Evolutionary conservation across 2,888 invertebrate species (phyloP), one percentile per base, ranked within the genome.

Genomic region (Coleophora flavipennella): DNA sequence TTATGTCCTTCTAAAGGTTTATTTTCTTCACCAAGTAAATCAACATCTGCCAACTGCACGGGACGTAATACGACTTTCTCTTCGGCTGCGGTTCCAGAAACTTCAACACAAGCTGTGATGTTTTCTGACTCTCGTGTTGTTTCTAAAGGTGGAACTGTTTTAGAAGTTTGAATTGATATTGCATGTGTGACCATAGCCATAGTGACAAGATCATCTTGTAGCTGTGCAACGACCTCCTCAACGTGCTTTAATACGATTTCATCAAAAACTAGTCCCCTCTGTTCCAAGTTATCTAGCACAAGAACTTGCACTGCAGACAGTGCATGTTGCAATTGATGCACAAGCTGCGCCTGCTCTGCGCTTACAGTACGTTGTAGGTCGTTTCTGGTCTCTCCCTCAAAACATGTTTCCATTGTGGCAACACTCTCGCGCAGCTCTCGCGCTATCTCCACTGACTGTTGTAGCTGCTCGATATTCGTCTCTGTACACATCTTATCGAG

Each of bases 351-450:
- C 39, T 60, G 49, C 14, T 52, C 42, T 40, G 44, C 44, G 34
- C 45, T 44, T 13, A 49, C 38, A 31, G 46, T 42, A 33, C 43
- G 36, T 39, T 51, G 39, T 37, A 47, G 38, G 36, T 46, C 43
- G 25, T 27, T 39, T 42, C 45, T 32, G 43, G 38, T 11, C 33
- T 20, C 34, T 20, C 34, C 33, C 34, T 38, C 33, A 13, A 32
- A 13, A 9, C 9, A 28, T 8, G 39, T 33, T 34, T 54, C 43
- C 33, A 45, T 14, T 39, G 46, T 44, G 36, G 48, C 42, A 11
- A 65, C 51, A 33, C 39, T 57, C 40, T 64, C 49, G 10, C 45
- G 53, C 39, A 76, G 51, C 39, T 65, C 51, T 44, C 59, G 57
- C 2, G 72, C 73, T 31, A 58, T 50, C 31, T 35, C 40, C 9